Percentiles rank a stretch among this genome's conserved stretches.
Conservation (phyloP, 2,113 vertebrate genomes). For the Pholis gunnellus region DNA sequence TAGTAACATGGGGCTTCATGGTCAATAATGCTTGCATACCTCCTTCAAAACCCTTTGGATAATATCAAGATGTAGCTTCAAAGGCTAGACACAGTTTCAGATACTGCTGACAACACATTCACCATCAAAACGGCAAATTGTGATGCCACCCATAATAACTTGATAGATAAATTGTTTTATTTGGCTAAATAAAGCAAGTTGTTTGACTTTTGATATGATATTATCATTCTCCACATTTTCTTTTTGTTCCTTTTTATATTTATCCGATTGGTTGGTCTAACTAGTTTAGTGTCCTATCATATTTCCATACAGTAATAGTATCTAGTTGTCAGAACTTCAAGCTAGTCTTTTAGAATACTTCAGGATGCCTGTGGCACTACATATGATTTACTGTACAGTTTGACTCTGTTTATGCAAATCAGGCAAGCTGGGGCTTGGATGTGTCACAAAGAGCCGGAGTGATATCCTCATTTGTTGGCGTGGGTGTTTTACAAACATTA, state of each 20-base stretch:
- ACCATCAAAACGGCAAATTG: not conserved
- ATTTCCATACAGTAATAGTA: not conserved
- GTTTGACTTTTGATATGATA: not conserved
- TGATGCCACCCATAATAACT: not conserved
- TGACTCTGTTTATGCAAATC: conserved; percentile 24
- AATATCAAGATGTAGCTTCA: not conserved
- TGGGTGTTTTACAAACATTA: conserved; percentile 9
- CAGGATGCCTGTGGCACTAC: conserved; percentile 5
- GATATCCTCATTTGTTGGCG: conserved; percentile 10
- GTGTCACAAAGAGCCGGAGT: not conserved
- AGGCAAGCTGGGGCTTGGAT: conserved; percentile 14
- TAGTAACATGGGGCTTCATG: no score
- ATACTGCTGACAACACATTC: not conserved
- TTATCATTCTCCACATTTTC: no score
- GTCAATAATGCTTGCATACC: not conserved
- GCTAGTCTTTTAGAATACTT: conserved; percentile 1
- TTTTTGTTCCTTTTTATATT: not conserved
- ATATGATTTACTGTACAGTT: conserved; percentile 9
- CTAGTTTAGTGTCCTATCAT: not conserved
- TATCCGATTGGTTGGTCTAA: not conserved
- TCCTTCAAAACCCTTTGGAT: not conserved
- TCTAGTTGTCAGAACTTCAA: not conserved
- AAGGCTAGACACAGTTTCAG: not conserved
- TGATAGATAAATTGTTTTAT: not conserved
- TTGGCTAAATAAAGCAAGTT: not conserved